Conservation (phyloP, 2,797 vertebrate genomes). For the Diplodus sargus region DNA sequence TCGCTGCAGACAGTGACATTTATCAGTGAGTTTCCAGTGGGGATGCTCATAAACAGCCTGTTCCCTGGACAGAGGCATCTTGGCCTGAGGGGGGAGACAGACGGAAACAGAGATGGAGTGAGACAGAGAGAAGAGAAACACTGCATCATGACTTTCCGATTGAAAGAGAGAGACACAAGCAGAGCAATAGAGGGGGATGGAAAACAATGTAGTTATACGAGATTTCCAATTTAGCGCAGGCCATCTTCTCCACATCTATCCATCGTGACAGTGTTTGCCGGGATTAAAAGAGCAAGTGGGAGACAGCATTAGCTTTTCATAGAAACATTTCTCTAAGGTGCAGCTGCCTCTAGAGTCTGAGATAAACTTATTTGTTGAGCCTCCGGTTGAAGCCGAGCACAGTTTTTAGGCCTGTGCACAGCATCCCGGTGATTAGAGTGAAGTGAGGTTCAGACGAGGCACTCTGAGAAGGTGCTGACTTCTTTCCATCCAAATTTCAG, state of each 20-base stretch:
- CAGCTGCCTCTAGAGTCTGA: slow-evolving; percentile 12
- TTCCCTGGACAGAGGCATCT: slow-evolving; percentile 68
- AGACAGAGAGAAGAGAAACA: slow-evolving; percentile 56
- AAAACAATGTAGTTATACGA: slow-evolving; percentile 44
- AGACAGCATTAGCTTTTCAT: background rate
- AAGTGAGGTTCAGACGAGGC: background rate
- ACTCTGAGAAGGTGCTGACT: background rate
- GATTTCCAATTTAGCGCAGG: slow-evolving; percentile 34
- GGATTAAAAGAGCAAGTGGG: slow-evolving; percentile 34
- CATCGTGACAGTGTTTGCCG: slow-evolving; percentile 18
- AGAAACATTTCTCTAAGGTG: slow-evolving; percentile 22
- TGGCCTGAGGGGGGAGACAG: slow-evolving; percentile 50
- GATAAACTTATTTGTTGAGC: background rate
- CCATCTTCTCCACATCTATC: slow-evolving; percentile 15
- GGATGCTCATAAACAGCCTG: slow-evolving; percentile 66
- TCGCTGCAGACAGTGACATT: slow-evolving; percentile 68
- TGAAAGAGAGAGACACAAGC: slow-evolving; percentile 78
- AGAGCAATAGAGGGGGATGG: background rate
- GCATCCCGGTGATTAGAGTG: background rate
- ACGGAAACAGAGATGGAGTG: slow-evolving; percentile 44
- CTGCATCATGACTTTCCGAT: slow-evolving; percentile 38
- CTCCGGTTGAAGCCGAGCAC: background rate
- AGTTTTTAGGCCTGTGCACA: background rate
- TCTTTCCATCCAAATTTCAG: slow-evolving; percentile 5
- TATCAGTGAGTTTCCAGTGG: slow-evolving; percentile 60